Base-by-base conservation (phyloP, 2,888 invertebrate species). In the Hermaeophaga mercurialis region DNA sequence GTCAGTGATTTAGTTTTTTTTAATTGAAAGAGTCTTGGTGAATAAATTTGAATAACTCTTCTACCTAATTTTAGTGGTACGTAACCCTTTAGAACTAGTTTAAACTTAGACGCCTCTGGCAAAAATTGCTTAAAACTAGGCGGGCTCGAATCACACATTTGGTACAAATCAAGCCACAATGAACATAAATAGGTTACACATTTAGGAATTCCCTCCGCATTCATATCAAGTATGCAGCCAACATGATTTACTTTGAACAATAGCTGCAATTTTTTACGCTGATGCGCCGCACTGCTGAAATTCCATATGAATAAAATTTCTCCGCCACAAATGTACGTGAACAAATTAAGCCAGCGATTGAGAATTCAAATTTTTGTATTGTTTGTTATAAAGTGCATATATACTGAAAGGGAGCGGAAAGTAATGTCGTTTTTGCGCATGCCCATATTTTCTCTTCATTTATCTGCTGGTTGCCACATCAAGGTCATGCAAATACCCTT, bases 161-260 rank as follows among this genome's bases (percentile, higher is more conserved):
- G 41, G 47, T 33, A 47, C 63, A 50, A 59, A 61, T 55, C 50
- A 54, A 52, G 54, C 59, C 54, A 53, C 61, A 59, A 53, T 56
- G 61, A 48, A 45, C 59, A 57, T 47, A 57, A 61, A 63, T 63
- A 59, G 61, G 54, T 52, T 57, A 59, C 56, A 54, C 57, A 61
- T 63, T 59, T 59, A 47, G 59, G 46, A 46, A 52, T 56, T 50
- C 54, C 14, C 49, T 26, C 19, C 31, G 48, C 47, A 54, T 49
- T 54, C 48, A 36, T 60, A 64, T 64, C 58, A 59, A 60, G 56
- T 60, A 66, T 66, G 60, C 59, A 61, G 45, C 53, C 56, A 43
- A 54, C 48, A 47, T 60, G 59, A 59, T 63, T 63, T 62, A 56
- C 34, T 58, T 53, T 53, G 57, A 58, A 67, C 62, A 66, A 64